Evolutionary conservation across 2,113 vertebrate genomes (phyloP).

Genomic region (Corythaeola cristata): DNA sequence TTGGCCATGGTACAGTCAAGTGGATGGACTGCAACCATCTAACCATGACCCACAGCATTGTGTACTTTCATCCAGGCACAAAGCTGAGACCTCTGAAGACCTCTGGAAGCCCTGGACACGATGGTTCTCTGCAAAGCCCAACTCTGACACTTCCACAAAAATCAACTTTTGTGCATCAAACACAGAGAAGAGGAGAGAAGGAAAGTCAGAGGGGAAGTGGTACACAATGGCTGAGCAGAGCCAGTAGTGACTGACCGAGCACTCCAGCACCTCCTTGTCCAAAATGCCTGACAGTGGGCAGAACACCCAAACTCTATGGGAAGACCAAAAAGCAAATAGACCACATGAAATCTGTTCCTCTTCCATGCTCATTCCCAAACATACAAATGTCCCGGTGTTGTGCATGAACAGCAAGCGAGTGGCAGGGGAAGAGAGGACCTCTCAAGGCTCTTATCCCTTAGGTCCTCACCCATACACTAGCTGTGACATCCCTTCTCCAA

Average conservation of each 20-base stretch:
- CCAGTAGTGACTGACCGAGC: not conserved
- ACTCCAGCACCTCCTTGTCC: not conserved
- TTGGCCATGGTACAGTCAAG: not conserved
- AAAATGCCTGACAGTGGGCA: fast-evolving
- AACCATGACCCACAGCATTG: not conserved
- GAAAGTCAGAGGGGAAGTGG: fast-evolving
- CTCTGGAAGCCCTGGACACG: not conserved
- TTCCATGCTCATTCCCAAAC: not conserved
- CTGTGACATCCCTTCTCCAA: not conserved
- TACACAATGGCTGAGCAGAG: not conserved
- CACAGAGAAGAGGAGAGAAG: not conserved
- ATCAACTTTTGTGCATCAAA: not conserved
- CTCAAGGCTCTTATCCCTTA: not conserved
- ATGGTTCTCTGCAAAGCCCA: not conserved
- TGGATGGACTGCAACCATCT: no score
- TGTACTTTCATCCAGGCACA: not conserved
- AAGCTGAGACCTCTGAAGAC: not conserved
- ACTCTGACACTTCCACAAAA: not conserved
- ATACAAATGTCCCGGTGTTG: not conserved
- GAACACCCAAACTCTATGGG: fast-evolving
- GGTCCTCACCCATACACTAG: not conserved
- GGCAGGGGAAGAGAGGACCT: not conserved
- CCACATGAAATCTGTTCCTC: not conserved
- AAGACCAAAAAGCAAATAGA: not conserved
- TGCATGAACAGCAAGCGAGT: fast-evolving